These are phyloP conservation scores for Cantharis flavilabris DNA, from an alignment of 2,888 invertebrate genomes.

Conservation along the genomic window DNA sequence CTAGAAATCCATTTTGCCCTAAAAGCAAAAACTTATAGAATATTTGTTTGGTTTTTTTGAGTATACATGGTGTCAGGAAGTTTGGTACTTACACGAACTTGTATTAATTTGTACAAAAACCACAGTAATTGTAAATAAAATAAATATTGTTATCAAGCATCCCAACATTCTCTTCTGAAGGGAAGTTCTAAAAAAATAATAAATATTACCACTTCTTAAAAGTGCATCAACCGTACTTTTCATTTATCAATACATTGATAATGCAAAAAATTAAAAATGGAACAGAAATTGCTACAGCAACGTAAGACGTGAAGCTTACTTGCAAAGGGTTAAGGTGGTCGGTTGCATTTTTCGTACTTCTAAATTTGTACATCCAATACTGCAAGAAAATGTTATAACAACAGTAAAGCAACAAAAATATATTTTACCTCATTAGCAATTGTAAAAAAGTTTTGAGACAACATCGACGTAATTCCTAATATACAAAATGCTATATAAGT, in stretches of 20 bases:
- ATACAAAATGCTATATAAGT: constrained; percentile 87
- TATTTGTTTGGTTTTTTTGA: too few relatives aligned
- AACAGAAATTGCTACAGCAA: constrained; percentile 68
- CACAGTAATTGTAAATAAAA: constrained; percentile 79
- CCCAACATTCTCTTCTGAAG: constrained; percentile 76
- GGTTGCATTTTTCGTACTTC: constrained; percentile 66
- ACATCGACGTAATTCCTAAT: constrained; percentile 85
- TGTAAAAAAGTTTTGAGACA: constrained; percentile 96
- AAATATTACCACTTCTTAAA: not conserved
- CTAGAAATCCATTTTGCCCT: not conserved
- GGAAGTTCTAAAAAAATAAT: constrained; percentile 63
- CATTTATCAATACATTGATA: not conserved
- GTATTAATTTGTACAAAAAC: constrained; percentile 81
- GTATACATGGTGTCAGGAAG: not conserved
- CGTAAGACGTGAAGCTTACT: constrained; percentile 84
- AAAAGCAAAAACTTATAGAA: not conserved
- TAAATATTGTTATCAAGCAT: constrained; percentile 72
- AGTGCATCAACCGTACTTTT: not conserved
- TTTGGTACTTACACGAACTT: constrained; percentile 68
- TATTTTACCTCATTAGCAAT: constrained; percentile 88
- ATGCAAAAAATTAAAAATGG: not conserved
- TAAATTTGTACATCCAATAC: constrained; percentile 97
- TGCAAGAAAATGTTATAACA: constrained; percentile 58
- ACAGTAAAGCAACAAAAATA: constrained; percentile 12
- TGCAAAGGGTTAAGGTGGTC: constrained; percentile 72